Percentiles rank a stretch among this genome's conserved stretches.
Conservation (phyloP, 2,113 vertebrate species). For the Nyctereutes procyonoides region DNA sequence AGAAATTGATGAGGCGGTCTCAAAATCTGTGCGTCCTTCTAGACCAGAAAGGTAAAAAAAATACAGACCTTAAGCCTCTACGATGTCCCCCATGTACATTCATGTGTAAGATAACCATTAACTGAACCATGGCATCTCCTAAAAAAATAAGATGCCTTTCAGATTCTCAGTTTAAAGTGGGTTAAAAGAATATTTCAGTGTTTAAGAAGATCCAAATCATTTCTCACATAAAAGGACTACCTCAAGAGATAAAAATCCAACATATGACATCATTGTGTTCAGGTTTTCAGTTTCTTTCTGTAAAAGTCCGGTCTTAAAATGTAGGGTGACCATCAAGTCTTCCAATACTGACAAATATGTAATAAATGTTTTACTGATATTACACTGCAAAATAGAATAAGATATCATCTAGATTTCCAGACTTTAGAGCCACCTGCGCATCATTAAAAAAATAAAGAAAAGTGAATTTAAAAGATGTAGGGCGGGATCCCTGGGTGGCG, state of each 20-base stretch:
- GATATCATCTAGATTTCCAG: neutral
- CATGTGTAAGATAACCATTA: neutral
- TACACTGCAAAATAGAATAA: neutral
- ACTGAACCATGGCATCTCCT: neutral
- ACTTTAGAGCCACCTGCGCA: neutral
- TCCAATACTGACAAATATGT: neutral
- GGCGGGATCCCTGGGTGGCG: too few relatives aligned
- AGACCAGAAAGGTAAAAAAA: neutral
- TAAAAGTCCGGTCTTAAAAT: neutral
- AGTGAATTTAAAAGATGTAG: neutral
- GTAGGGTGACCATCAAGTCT: neutral
- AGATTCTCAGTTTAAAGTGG: neutral
- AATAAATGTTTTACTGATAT: neutral
- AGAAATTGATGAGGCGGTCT: neutral
- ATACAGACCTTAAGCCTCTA: neutral
- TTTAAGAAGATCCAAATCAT: slow-evolving; percentile 8
- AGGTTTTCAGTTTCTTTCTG: slow-evolving; percentile 1
- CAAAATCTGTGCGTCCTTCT: neutral
- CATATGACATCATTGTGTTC: neutral
- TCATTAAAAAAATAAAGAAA: neutral
- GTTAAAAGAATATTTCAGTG: slow-evolving; percentile 10
- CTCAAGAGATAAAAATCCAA: neutral
- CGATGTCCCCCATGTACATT: neutral
- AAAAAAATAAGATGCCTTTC: neutral
- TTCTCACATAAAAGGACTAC: neutral